A percentile compares a stretch with the other conserved stretches of the same genome.
These are phyloP conservation scores for Nyctibius bracteatus DNA, from an alignment of 2,113 vertebrate genomes.

Conservation along the genomic window DNA sequence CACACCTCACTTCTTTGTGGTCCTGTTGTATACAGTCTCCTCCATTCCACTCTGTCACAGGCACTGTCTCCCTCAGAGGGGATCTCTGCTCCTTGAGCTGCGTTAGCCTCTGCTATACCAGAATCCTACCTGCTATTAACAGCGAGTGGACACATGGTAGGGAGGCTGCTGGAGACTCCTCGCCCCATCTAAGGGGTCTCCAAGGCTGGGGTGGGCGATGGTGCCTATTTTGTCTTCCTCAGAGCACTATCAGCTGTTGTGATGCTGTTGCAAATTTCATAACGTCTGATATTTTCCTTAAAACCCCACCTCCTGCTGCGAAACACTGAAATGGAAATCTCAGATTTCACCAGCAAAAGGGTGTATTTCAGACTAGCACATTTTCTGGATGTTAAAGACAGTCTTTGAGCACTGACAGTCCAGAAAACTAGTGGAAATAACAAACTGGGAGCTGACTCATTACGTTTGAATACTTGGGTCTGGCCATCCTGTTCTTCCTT, in stretches of 20 bases:
- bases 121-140: not conserved
- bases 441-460: not conserved
- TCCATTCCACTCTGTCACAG: not conserved
- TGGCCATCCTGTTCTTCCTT: not conserved
- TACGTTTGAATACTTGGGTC: not conserved
- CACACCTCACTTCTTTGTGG: not conserved
- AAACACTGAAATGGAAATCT: not conserved
- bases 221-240: not conserved
- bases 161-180: not conserved
- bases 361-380: not conserved
- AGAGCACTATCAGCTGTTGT: not conserved
- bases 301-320: not conserved
- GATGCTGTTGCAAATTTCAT: not conserved
- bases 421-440: not conserved
- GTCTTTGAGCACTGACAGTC: not conserved
- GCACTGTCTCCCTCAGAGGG: not conserved
- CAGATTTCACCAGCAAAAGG: not conserved
- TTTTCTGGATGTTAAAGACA: not conserved
- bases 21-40: not conserved
- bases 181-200: not conserved
- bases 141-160: rapidly evolving
- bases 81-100: not conserved
- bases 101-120: rapidly evolving
- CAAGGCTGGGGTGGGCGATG: rapidly evolving
- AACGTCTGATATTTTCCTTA: not conserved